These are phyloP conservation scores for Sarotherodon lohbergeri DNA, from an alignment of 2,113 vertebrate genomes.

Conservation along the genomic window DNA sequence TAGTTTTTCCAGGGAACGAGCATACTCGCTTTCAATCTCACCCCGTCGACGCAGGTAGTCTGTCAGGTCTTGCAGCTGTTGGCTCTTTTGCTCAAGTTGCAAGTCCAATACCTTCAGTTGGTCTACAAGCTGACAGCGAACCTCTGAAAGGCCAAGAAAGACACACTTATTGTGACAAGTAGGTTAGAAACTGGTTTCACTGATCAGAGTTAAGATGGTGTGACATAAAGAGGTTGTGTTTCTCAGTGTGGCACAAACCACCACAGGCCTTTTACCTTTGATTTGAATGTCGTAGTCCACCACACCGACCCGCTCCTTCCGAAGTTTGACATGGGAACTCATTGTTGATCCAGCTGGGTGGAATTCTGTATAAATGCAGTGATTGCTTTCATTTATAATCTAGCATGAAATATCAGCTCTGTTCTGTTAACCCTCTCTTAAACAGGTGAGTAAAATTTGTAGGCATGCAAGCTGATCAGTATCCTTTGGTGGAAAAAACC, in stretches of 20 bases:
- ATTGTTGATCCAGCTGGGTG: conserved; percentile 54
- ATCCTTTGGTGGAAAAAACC: background rate
- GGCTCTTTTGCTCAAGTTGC: conserved; percentile 81
- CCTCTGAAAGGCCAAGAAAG: conserved; percentile 59
- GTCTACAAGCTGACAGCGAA: conserved; percentile 80
- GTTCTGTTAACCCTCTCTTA: background rate
- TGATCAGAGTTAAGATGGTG: background rate
- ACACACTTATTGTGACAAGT: background rate
- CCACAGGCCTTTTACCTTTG: conserved; percentile 56
- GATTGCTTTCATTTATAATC: background rate
- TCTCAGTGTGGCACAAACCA: background rate
- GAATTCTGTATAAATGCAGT: conserved; percentile 46
- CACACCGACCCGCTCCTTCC: conserved; percentile 49
- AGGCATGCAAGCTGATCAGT: background rate
- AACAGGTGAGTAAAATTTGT: fast-evolving
- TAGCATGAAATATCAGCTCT: background rate
- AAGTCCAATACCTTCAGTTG: conserved; percentile 82
- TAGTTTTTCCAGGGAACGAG: conserved; percentile 83
- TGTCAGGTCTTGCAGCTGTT: conserved; percentile 81
- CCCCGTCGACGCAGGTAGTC: conserved; percentile 82
- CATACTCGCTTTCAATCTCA: conserved; percentile 84
- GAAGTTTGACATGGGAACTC: conserved; percentile 66
- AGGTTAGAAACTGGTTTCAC: background rate
- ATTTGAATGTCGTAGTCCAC: conserved; percentile 74
- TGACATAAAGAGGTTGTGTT: background rate